These are phyloP conservation scores for Spicauda simplicius DNA, from an alignment of 2,888 invertebrate species.

Conservation along the genomic window DNA sequence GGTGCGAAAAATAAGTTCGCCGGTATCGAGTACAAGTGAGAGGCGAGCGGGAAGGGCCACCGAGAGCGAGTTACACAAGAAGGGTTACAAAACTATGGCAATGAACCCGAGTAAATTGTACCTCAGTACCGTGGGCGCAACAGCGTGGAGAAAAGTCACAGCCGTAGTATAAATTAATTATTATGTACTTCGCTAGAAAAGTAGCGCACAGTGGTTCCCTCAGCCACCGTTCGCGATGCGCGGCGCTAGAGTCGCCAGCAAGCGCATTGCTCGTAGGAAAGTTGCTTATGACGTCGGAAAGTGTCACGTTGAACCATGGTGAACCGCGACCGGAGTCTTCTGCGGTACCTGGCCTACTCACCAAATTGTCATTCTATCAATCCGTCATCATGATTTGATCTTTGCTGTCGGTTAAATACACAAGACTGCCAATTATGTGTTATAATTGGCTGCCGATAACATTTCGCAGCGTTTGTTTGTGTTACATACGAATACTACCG, in stretches of 20 bases:
- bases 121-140: conserved; percentile 48
- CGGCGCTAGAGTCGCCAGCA: conserved; percentile 53
- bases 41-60: conserved; percentile 73
- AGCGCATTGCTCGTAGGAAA: conserved; percentile 84
- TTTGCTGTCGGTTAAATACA: conserved; percentile 63
- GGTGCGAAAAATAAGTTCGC: conserved; percentile 43
- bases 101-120: conserved; percentile 74
- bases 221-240: conserved; percentile 61
- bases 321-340: conserved; percentile 80
- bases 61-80: conserved; percentile 83
- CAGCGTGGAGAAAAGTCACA: conserved; percentile 65
- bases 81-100: conserved; percentile 86
- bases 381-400: conserved; percentile 78
- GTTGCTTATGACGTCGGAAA: conserved; percentile 83
- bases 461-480: neutral
- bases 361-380: conserved; percentile 82
- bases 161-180: conserved; percentile 63
- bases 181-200: conserved; percentile 64
- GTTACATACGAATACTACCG: neutral
- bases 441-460: neutral
- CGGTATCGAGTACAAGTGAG: conserved; percentile 76
- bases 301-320: conserved; percentile 84
- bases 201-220: conserved; percentile 68
- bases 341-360: conserved; percentile 80
- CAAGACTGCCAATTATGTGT: conserved; percentile 35